These are phyloP conservation scores for Dinomys branickii DNA, from an alignment of 2,113 vertebrate genomes.

Conservation along the genomic window DNA sequence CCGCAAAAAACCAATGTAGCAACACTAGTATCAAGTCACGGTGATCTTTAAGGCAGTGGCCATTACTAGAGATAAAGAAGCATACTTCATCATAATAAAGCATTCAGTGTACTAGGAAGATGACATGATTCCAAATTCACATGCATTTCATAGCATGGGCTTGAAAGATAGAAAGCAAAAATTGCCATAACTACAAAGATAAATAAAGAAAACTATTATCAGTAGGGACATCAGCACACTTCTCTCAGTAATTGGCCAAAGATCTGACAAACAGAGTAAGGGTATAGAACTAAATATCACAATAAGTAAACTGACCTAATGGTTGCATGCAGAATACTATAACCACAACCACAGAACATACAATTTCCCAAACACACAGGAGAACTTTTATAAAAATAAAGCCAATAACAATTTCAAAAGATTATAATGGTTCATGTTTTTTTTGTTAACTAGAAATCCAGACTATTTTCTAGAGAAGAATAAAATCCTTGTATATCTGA, in stretches of 20 bases:
- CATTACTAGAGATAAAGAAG: not conserved
- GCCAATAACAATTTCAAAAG: constrained; percentile 24
- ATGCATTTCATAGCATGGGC: not conserved
- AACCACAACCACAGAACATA: not conserved
- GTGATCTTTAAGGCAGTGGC: not conserved
- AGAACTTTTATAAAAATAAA: not conserved
- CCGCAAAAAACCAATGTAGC: not conserved
- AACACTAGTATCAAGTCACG: not conserved
- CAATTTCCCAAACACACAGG: not conserved
- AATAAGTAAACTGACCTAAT: not conserved
- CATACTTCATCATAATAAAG: not conserved
- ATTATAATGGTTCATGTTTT: not conserved
- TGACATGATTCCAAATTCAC: not conserved
- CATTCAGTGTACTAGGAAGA: not conserved
- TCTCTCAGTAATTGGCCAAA: not conserved
- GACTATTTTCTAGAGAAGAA: constrained; percentile 30
- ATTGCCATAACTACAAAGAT: not conserved
- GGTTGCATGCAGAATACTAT: not conserved
- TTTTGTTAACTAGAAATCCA: constrained; percentile 31
- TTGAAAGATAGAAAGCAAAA: constrained; percentile 29
- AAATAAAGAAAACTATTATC: not conserved
- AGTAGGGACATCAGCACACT: not conserved
- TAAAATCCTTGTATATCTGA: not conserved
- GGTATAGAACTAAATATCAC: not conserved
- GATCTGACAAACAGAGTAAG: not conserved